Evolutionary conservation across 2,888 invertebrate genomes (phyloP).

Genomic region (Hecatera dysodea): DNA sequence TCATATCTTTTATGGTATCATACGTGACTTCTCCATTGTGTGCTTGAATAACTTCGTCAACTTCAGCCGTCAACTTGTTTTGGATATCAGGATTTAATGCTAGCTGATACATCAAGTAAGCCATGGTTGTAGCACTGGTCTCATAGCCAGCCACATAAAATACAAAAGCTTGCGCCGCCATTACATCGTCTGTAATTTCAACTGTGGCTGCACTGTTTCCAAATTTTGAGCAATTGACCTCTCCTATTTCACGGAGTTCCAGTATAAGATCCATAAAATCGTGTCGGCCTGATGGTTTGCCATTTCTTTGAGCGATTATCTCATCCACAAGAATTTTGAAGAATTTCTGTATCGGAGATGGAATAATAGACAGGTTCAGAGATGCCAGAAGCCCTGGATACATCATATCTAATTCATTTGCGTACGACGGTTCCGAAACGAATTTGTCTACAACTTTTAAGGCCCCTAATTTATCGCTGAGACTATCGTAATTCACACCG

Average conservation of each 20-base stretch:
- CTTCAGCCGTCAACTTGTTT: conserved; percentile 74
- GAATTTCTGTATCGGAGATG: conserved; percentile 62
- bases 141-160: conserved; percentile 86
- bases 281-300: conserved; percentile 69
- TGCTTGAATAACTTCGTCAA: conserved; percentile 73
- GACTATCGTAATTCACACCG: conserved; percentile 72
- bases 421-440: conserved; percentile 50
- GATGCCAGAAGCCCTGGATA: conserved; percentile 74
- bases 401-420: conserved; percentile 72
- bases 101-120: conserved; percentile 68
- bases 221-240: conserved; percentile 64
- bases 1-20: conserved; percentile 79
- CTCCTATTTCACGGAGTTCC: conserved; percentile 70
- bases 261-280: conserved; percentile 79
- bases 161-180: conserved; percentile 84
- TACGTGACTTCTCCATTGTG: conserved; percentile 78
- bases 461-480: conserved; percentile 54
- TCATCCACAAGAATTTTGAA: conserved; percentile 70
- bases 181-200: conserved; percentile 74
- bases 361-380: conserved; percentile 70
- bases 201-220: conserved; percentile 53
- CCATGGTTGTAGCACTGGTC: conserved; percentile 82
- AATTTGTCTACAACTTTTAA: conserved; percentile 59
- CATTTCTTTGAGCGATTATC: conserved; percentile 72
- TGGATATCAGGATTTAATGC: conserved; percentile 78